Conservation (phyloP, 2,113 vertebrate genomes). For the Seriola quinqueradiata region DNA sequence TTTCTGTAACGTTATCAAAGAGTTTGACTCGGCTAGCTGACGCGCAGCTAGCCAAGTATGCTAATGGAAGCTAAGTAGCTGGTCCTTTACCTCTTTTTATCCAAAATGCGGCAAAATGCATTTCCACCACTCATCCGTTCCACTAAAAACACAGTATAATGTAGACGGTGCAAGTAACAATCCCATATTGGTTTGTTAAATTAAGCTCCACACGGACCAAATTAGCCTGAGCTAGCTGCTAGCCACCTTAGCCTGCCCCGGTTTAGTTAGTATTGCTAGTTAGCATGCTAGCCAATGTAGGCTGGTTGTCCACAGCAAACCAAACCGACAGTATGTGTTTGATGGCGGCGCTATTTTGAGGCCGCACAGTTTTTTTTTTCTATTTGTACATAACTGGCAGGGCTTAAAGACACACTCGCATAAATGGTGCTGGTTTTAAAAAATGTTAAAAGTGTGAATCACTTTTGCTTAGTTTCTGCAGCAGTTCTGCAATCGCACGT, state of each 20-base stretch:
- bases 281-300: constrained; percentile 43
- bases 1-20: constrained; percentile 84
- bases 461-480: not conserved
- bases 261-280: constrained; percentile 10
- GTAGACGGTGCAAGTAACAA: not conserved
- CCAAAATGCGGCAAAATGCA: not conserved
- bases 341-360: constrained; percentile 70
- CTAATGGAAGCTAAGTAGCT: constrained; percentile 37
- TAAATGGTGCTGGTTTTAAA: not conserved
- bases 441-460: not conserved
- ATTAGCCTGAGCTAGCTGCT: constrained; percentile 44
- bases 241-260: constrained; percentile 20
- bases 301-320: constrained; percentile 25
- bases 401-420: not conserved
- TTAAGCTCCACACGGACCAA: constrained; percentile 23
- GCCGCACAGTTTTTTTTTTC: constrained; percentile 40
- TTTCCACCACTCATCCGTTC: not conserved
- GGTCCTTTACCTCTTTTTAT: constrained; percentile 6
- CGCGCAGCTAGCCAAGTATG: constrained; percentile 67
- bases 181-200: not conserved
- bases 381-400: not conserved
- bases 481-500: not conserved
- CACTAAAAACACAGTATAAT: not conserved
- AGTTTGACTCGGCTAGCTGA: constrained; percentile 84
- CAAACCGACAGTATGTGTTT: constrained; percentile 44